These are phyloP conservation scores for Petroica traversi DNA, from an alignment of 2,113 vertebrate species.

Conservation along the genomic window DNA sequence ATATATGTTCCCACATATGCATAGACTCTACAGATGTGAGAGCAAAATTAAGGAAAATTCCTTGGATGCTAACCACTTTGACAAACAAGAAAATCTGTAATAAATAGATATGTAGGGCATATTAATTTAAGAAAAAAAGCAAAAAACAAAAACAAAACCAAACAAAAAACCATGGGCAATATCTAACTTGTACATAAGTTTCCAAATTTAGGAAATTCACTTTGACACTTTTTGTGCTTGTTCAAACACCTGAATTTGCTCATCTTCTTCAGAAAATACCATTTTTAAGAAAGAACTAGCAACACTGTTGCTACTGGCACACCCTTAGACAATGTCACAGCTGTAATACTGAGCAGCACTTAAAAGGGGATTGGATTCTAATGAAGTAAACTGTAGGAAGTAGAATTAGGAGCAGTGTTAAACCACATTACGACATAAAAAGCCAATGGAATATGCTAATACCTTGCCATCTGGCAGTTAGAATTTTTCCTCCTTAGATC, in stretches of 20 bases:
- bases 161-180: background rate
- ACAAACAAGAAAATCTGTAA: background rate
- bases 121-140: background rate
- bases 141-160: rapidly evolving
- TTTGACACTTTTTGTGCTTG: background rate
- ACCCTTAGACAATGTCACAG: background rate
- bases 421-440: background rate
- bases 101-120: background rate
- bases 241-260: background rate
- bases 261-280: background rate
- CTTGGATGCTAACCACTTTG: background rate
- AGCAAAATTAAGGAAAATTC: background rate
- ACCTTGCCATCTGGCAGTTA: background rate
- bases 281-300: background rate
- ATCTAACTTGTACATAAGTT: background rate
- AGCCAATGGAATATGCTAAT: background rate
- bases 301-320: background rate
- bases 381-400: background rate
- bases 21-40: background rate
- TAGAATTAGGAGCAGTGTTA: background rate
- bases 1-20: background rate
- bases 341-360: background rate
- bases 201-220: background rate
- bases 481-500: background rate
- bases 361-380: background rate